These are phyloP conservation scores for Rhinoptilus africanus DNA, from an alignment of 2,113 vertebrate species.

Conservation along the genomic window DNA sequence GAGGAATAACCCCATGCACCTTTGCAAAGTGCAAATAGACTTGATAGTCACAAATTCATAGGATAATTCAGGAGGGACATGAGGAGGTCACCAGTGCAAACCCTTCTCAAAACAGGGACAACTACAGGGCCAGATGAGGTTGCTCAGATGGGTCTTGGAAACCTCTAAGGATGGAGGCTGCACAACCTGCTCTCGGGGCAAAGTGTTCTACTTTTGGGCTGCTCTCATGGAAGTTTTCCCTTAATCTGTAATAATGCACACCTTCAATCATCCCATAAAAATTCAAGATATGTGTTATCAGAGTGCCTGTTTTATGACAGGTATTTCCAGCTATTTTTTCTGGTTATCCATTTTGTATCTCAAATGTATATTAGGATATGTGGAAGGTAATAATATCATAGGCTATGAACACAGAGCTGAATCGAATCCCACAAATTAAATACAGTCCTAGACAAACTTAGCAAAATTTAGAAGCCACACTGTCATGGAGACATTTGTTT, in stretches of 20 bases:
- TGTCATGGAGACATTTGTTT: background rate
- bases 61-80: background rate
- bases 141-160: background rate
- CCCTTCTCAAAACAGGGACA: background rate
- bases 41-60: background rate
- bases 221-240: accelerated
- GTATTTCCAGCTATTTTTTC: background rate
- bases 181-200: background rate
- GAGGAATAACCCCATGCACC: no score
- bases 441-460: background rate
- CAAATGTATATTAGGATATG: background rate
- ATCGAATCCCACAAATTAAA: background rate
- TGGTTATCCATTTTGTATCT: background rate
- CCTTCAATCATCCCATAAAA: background rate
- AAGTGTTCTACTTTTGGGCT: background rate
- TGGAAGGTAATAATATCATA: background rate
- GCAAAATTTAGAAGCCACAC: background rate
- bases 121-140: background rate
- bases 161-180: background rate
- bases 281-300: background rate
- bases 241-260: background rate
- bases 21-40: background rate
- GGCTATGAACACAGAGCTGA: background rate
- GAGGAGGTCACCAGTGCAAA: background rate
- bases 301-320: background rate